Percentiles rank a stretch among this genome's conserved stretches.
phyloP scores from a whole-genome alignment of 2,797 vertebrate species.

The Danionella dracula region DNA sequence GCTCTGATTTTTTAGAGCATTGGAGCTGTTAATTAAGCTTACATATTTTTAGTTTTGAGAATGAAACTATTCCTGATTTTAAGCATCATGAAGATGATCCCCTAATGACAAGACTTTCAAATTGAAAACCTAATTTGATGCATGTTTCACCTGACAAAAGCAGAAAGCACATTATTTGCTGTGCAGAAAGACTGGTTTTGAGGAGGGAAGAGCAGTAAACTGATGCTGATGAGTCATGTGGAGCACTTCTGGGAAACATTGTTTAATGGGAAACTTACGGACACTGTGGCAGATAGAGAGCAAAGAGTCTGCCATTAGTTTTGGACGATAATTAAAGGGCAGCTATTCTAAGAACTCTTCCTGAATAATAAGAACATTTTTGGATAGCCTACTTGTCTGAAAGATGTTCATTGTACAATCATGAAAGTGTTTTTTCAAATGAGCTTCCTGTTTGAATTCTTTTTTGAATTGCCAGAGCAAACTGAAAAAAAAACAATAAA shows the following conservation, averaged over 20 bases:
- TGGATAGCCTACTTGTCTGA: background rate
- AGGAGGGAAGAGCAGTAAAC: constrained; percentile 34
- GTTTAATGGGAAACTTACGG: constrained; percentile 24
- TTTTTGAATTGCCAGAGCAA: too few species aligned
- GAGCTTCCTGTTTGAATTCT: background rate
- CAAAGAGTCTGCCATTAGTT: constrained; percentile 4
- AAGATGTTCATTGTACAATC: background rate
- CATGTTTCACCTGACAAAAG: too few species aligned
- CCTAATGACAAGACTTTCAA: too few species aligned
- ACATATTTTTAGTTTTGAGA: too few species aligned
- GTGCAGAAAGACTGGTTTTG: constrained; percentile 8
- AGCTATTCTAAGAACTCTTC: background rate
- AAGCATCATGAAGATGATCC: too few species aligned
- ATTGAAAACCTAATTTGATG: too few species aligned
- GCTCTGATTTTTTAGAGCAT: too few species aligned
- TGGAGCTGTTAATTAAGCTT: too few species aligned
- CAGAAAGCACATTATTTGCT: too few species aligned
- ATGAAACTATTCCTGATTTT: too few species aligned
- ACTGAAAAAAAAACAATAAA: too few species aligned
- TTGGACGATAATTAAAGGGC: constrained; percentile 8
- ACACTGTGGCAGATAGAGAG: background rate
- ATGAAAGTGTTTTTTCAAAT: background rate
- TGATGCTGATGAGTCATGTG: constrained; percentile 30
- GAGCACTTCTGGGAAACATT: constrained; percentile 39
- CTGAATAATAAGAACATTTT: constrained; percentile 1